Evolutionary conservation across 2,113 vertebrate genomes (phyloP).

Genomic region (Chlamydotis undulata): DNA sequence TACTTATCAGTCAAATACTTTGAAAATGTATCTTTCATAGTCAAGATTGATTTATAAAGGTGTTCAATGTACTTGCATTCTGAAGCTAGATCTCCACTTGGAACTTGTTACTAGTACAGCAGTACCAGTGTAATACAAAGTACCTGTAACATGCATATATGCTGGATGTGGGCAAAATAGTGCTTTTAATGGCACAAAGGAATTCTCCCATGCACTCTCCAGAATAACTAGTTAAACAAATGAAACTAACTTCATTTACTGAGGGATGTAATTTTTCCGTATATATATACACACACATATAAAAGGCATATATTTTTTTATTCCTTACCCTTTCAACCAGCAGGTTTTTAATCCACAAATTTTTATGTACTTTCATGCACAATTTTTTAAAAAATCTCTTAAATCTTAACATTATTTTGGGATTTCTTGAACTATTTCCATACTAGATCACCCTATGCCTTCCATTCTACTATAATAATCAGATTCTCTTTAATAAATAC

Average conservation of each 20-base stretch:
- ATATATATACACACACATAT: neutral
- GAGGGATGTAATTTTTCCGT: neutral
- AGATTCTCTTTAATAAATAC: neutral
- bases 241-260: neutral
- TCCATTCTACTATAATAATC: neutral
- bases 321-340: neutral
- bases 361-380: neutral
- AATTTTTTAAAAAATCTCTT: neutral
- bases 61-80: neutral
- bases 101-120: neutral
- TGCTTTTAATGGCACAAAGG: neutral
- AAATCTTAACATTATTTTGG: neutral
- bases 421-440: neutral
- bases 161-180: neutral
- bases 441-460: neutral
- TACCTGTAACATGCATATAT: neutral
- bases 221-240: neutral
- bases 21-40: neutral
- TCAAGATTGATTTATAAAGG: neutral
- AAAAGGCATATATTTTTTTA: neutral
- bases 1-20: neutral
- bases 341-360: neutral
- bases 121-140: neutral
- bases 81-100: neutral
- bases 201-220: neutral